Conservation (phyloP, 1,140 invertebrate genomes). For the Lepidurus packardi region DNA sequence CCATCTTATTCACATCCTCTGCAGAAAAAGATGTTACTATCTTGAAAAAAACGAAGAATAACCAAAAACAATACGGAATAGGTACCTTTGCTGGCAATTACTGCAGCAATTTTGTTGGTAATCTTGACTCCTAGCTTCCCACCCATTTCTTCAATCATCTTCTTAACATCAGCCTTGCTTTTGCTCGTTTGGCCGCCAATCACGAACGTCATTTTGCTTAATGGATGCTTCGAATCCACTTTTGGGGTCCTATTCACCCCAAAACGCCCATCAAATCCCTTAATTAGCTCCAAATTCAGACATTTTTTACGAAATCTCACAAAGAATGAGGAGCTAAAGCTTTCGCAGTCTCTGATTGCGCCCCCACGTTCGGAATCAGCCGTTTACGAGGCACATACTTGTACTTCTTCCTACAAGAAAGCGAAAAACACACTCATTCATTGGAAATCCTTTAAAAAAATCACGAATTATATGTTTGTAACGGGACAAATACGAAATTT, state of each 20-base stretch:
- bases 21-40: slow-evolving; percentile 33
- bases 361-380: slow-evolving; percentile 51
- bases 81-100: slow-evolving; percentile 63
- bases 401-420: slow-evolving; percentile 49
- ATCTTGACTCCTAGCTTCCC: slow-evolving; percentile 65
- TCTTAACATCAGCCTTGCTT: slow-evolving; percentile 59
- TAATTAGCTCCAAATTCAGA: background rate
- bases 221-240: slow-evolving; percentile 45
- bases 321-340: background rate
- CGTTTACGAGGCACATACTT: slow-evolving; percentile 59
- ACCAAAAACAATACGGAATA: slow-evolving; percentile 11
- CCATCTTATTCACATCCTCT: slow-evolving; percentile 63
- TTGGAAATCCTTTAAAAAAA: slow-evolving; percentile 21
- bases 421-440: slow-evolving; percentile 37
- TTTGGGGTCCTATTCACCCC: background rate
- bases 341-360: background rate
- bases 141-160: slow-evolving; percentile 64
- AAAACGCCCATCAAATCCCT: background rate
- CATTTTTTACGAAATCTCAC: background rate
- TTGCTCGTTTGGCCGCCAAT: slow-evolving; percentile 56
- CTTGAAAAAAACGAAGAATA: slow-evolving; percentile 18
- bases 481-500: slow-evolving; percentile 6
- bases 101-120: slow-evolving; percentile 59
- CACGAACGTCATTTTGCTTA: slow-evolving; percentile 76
- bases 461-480: background rate